phyloP scores from a whole-genome alignment of 2,113 vertebrate species.

The Poecilia latipinna region DNA sequence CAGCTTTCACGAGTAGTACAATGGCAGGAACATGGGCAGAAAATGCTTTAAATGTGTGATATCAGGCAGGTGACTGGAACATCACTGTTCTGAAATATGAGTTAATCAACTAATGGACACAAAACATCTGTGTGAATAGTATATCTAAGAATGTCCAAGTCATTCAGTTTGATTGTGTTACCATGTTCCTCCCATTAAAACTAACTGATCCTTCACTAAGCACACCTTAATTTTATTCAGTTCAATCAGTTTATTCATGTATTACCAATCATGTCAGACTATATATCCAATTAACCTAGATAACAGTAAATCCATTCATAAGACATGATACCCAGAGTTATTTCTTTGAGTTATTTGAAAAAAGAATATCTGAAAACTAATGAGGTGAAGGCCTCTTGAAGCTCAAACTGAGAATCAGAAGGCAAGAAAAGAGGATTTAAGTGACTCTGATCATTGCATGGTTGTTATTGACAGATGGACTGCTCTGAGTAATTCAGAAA shows the following conservation, averaged over 20 bases:
- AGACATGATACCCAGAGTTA: no score
- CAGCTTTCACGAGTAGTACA: conserved; percentile 4
- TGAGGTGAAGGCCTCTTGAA: neutral
- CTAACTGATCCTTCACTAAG: no score
- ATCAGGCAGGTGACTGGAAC: neutral
- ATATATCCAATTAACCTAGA: no score
- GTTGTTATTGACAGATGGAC: neutral
- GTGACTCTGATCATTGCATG: neutral
- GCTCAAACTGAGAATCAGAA: neutral
- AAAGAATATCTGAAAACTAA: neutral
- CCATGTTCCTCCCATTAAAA: no score
- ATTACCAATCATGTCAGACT: neutral
- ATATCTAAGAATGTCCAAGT: no score
- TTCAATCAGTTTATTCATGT: neutral
- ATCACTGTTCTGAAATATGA: neutral
- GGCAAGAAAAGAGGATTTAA: neutral
- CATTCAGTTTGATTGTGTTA: no score
- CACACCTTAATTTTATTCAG: neutral
- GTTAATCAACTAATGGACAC: neutral
- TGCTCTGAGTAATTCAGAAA: neutral
- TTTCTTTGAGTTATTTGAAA: no score
- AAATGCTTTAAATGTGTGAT: neutral
- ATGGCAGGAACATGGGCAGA: neutral
- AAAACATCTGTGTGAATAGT: no score
- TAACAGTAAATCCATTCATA: no score